Evolutionary conservation across 1,140 invertebrate species (phyloP).

Genomic region (Brachionus sp.): DNA sequence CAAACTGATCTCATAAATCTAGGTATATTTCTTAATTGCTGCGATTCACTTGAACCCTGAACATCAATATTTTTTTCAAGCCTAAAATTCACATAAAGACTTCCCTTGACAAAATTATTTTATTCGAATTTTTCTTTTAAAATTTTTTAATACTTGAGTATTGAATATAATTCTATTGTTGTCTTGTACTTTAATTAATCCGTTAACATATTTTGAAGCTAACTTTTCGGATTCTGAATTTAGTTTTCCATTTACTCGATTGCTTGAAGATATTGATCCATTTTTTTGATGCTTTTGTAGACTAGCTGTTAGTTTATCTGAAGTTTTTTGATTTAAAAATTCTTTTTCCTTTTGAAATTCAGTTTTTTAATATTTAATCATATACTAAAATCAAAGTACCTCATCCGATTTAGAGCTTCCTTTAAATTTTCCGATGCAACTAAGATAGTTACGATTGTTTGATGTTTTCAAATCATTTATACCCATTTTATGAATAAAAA

Average conservation of each 20-base stretch:
- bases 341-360: background rate
- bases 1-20: constrained; percentile 39
- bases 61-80: background rate
- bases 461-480: background rate
- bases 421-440: background rate
- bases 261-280: background rate
- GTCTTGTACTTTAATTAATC: constrained; percentile 25
- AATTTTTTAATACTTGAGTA: background rate
- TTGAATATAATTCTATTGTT: constrained; percentile 13
- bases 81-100: constrained; percentile 32
- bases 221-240: background rate
- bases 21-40: constrained; percentile 15
- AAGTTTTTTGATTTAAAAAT: background rate
- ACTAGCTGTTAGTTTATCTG: background rate
- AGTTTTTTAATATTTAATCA: background rate
- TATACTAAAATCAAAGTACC: background rate
- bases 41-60: background rate
- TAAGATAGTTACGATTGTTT: background rate
- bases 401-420: background rate
- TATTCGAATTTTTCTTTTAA: background rate
- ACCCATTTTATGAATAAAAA: background rate
- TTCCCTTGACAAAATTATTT: background rate
- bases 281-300: background rate
- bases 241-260: background rate
- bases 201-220: constrained; percentile 12